Conservation (phyloP, 2,113 vertebrate species). For the Aegotheles bennettii region DNA sequence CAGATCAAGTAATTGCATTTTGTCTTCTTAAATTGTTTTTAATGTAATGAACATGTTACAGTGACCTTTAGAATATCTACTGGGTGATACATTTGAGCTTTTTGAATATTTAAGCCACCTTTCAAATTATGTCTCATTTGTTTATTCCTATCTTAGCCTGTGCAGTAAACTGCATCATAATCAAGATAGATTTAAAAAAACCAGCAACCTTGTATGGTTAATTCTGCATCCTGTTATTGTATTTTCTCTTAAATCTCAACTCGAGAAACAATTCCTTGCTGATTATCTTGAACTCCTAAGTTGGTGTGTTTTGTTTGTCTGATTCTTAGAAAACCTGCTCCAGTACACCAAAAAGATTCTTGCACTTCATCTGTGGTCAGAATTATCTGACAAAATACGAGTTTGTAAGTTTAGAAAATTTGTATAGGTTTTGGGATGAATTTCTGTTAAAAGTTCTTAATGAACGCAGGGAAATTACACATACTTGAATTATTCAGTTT, state of each 20-base stretch:
- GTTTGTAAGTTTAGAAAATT: neutral
- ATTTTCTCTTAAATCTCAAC: neutral
- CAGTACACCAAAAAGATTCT: neutral
- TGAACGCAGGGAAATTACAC: neutral
- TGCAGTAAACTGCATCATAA: neutral
- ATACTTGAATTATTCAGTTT: neutral
- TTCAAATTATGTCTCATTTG: neutral
- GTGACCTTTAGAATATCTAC: constrained; percentile 5
- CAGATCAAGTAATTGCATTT: neutral
- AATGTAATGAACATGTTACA: constrained; percentile 44
- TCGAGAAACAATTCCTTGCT: neutral
- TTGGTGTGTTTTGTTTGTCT: neutral
- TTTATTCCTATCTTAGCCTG: neutral
- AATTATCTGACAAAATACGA: neutral
- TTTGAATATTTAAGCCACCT: constrained; percentile 8
- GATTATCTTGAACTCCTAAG: neutral
- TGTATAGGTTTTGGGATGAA: neutral
- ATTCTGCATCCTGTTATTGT: neutral
- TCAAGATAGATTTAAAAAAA: neutral
- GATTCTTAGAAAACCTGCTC: neutral
- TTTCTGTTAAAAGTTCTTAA: neutral
- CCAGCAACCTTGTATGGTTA: neutral
- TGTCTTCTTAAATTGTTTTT: constrained; percentile 38
- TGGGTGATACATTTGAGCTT: neutral
- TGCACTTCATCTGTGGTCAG: neutral